phyloP scores from a whole-genome alignment of 2,113 vertebrate species.

The Vicugna pacos region DNA sequence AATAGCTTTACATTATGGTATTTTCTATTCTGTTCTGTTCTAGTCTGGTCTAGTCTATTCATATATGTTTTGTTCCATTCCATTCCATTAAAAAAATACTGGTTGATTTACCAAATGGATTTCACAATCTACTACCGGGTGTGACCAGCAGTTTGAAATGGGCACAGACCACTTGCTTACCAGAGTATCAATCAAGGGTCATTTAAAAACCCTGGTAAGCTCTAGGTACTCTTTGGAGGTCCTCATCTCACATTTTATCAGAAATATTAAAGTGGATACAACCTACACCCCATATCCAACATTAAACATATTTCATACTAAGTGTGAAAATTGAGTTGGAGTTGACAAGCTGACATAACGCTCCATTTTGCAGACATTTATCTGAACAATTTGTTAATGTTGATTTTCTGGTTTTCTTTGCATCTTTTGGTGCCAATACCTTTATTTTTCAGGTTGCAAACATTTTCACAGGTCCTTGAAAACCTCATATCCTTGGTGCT shows the following conservation, averaged over 20 bases:
- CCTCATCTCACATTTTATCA: conserved; percentile 7
- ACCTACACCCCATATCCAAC: not conserved
- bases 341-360: not conserved
- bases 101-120: conserved; percentile 20
- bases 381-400: conserved; percentile 38
- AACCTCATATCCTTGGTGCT: conserved; percentile 46
- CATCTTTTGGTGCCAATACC: conserved; percentile 27
- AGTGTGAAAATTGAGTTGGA: conserved; percentile 33
- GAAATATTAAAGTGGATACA: conserved; percentile 24
- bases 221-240: not conserved
- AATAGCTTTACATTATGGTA: not conserved
- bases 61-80: not conserved
- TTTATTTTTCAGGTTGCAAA: conserved; percentile 55
- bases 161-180: conserved; percentile 25
- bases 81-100: not conserved
- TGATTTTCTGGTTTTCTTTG: conserved; percentile 64
- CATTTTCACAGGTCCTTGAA: conserved; percentile 57
- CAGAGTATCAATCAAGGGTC: not conserved
- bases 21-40: not conserved
- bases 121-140: not conserved
- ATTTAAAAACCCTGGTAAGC: conserved; percentile 19
- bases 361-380: conserved; percentile 43
- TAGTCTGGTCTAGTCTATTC: not conserved
- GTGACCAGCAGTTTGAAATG: conserved; percentile 34
- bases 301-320: conserved; percentile 57